Conservation (phyloP, 2,888 invertebrate species). For the Nomada hirtipes region DNA sequence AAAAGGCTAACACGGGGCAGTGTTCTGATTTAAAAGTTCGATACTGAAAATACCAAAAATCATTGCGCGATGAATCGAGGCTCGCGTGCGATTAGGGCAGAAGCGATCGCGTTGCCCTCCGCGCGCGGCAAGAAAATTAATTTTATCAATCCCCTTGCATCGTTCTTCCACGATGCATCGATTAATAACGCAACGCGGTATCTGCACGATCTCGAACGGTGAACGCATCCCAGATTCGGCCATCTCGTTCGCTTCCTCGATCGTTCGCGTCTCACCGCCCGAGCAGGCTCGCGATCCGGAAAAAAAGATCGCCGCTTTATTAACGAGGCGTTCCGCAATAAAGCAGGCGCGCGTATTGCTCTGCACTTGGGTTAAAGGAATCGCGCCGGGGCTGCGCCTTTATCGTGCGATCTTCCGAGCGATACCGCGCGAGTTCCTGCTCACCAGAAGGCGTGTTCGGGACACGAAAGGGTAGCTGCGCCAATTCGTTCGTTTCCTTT, state of each 20-base stretch:
- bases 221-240: constrained; percentile 63
- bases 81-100: constrained; percentile 22
- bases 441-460: constrained; percentile 62
- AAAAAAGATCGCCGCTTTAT: constrained; percentile 70
- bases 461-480: constrained; percentile 59
- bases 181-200: constrained; percentile 60
- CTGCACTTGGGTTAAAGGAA: constrained; percentile 66
- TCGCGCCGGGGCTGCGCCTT: constrained; percentile 70
- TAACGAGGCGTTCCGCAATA: constrained; percentile 77
- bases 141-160: constrained; percentile 50
- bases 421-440: constrained; percentile 66
- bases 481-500: constrained; percentile 40
- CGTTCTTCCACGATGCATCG: constrained; percentile 51
- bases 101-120: constrained; percentile 5
- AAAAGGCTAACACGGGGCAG: too few relatives aligned
- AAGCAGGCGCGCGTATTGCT: constrained; percentile 67
- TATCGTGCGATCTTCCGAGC: constrained; percentile 74
- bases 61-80: constrained; percentile 26
- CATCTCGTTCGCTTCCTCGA: constrained; percentile 63
- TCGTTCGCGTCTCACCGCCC: constrained; percentile 32
- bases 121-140: constrained; percentile 48
- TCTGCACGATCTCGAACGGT: constrained; percentile 50
- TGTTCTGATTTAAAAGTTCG: background rate
- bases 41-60: constrained; percentile 13
- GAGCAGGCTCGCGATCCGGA: constrained; percentile 36